phyloP scores from a whole-genome alignment of 2,888 invertebrate species.

The Schrankia costaestrigalis region DNA sequence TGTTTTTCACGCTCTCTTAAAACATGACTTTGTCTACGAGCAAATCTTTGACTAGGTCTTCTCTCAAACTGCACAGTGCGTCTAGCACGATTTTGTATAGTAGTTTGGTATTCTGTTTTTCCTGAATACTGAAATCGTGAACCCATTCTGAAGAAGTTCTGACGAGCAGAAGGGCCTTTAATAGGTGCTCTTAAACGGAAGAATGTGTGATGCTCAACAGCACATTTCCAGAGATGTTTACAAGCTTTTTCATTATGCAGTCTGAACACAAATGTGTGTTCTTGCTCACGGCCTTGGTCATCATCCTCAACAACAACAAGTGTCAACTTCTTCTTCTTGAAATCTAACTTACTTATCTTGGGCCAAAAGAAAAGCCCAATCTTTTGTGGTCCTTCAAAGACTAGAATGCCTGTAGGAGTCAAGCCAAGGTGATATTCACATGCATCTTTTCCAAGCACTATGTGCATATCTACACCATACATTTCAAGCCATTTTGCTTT shows the following conservation, averaged over 20 bases:
- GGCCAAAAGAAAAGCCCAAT: slow-evolving; percentile 99
- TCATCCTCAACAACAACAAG: slow-evolving; percentile 99
- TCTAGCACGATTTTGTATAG: slow-evolving; percentile 93
- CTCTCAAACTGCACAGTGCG: slow-evolving; percentile 98
- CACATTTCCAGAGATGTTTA: slow-evolving; percentile 99
- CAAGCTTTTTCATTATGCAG: slow-evolving; percentile 98
- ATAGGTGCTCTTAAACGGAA: slow-evolving; percentile 95
- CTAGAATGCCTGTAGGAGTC: slow-evolving; percentile 98
- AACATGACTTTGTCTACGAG: slow-evolving; percentile 94
- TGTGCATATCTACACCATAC: slow-evolving; percentile 99
- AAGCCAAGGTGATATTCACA: slow-evolving; percentile 97
- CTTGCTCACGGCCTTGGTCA: slow-evolving; percentile 97
- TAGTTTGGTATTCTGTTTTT: slow-evolving; percentile 98
- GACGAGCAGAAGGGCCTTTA: slow-evolving; percentile 92
- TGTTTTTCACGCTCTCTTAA: slow-evolving; percentile 89
- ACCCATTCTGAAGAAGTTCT: slow-evolving; percentile 99
- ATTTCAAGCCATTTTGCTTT: slow-evolving; percentile 99
- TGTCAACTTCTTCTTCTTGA: slow-evolving; percentile 98
- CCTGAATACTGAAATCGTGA: slow-evolving; percentile 97
- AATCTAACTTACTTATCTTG: slow-evolving; percentile 98
- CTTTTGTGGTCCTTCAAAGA: slow-evolving; percentile 97
- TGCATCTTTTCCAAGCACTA: slow-evolving; percentile 97
- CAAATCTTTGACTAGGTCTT: slow-evolving; percentile 97
- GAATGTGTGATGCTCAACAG: slow-evolving; percentile 99
- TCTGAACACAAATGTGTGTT: slow-evolving; percentile 99